Base-by-base conservation (phyloP, 2,888 invertebrate genomes). In the Dione vanillae region DNA sequence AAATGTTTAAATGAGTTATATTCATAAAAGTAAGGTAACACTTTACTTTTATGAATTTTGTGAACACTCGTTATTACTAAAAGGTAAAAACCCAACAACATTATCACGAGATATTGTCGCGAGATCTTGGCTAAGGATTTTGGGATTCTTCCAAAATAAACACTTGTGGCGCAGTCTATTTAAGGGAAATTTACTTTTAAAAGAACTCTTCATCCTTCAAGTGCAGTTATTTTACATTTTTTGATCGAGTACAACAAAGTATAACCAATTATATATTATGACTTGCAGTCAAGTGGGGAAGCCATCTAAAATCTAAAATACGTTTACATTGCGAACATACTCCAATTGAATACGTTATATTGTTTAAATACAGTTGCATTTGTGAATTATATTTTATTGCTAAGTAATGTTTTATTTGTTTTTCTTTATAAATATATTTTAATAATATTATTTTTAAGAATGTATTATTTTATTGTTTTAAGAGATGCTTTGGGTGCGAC, bases 341-440 rank as follows among this genome's bases (percentile, higher is more conserved):
- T 68, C 70, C 62, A 65, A 69, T 67, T 69, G 69, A 68, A 71
- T 72, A 65, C 64, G 51, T 69, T 68, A 69, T 72, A 66, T 69
- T 59, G 11, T 70, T 58, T 59, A 45, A 52, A 59, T 59, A 12
- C 12, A 47, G 16, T 54, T 61, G 27, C n/a, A 16, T 1, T 54
- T 51, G n/a, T 58, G 37, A 61, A 40, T 47, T 65, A 35, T 45
- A 51, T 64, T 72, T 62, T 51, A 45, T 41, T 47, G 0, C 10
- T 61, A 59, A 20, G n/a, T n/a, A n/a, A n/a, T n/a, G n/a, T n/a
- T n/a, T n/a, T n/a, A n/a, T n/a, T n/a, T n/a, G n/a, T n/a, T n/a
- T n/a, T n/a, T n/a, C n/a, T n/a, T n/a, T n/a, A n/a, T n/a, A n/a
- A n/a, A n/a, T n/a, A n/a, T n/a, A n/a, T n/a, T n/a, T n/a, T n/a